Conservation (phyloP, 2,888 invertebrate species). For the Dichetophora obliterata region DNA sequence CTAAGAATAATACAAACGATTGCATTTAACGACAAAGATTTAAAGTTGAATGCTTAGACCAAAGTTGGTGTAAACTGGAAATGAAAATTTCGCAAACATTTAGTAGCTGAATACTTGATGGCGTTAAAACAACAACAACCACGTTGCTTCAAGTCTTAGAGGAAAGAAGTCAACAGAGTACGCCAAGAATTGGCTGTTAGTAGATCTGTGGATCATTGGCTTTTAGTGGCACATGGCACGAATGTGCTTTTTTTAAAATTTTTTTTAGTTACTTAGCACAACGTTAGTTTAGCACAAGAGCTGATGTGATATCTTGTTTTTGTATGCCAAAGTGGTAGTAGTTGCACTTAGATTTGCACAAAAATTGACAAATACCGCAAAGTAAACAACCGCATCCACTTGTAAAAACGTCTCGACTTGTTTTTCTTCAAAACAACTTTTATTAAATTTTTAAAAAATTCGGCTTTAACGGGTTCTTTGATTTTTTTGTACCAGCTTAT, state of each 20-base stretch:
- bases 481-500: not conserved
- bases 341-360: not conserved
- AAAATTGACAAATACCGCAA: conserved; percentile 6
- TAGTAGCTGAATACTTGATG: not conserved
- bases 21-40: not conserved
- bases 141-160: not conserved
- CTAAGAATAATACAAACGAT: not conserved
- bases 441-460: not conserved
- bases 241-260: too few relatives aligned
- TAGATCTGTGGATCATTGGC: not conserved
- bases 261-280: not conserved
- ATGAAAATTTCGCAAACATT: conserved; percentile 30
- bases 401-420: not conserved
- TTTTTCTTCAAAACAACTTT: not conserved
- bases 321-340: not conserved
- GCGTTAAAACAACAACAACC: not conserved
- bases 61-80: conserved; percentile 33
- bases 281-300: not conserved
- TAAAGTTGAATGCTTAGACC: not conserved
- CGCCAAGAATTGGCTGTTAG: not conserved
- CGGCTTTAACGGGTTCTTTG: not conserved
- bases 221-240: conserved; percentile 5
- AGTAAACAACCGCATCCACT: not conserved
- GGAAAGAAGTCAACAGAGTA: not conserved
- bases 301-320: too few relatives aligned